Conservation (phyloP, 2,113 vertebrate species). For the Gambusia affinis region DNA sequence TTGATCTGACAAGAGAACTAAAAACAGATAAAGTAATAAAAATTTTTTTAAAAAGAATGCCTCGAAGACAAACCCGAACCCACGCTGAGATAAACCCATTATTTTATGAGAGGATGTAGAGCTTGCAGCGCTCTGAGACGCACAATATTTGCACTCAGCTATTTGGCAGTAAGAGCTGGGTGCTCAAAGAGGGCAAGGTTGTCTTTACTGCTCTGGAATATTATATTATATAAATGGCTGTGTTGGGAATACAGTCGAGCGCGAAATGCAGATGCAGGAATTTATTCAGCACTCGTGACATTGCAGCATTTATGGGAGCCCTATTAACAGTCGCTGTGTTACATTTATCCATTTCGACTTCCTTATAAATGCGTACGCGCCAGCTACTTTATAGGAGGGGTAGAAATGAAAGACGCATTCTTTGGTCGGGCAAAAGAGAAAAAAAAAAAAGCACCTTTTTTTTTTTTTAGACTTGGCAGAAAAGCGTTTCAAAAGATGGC, state of each 20-base stretch:
- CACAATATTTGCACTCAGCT: conserved; percentile 16
- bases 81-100: conserved; percentile 2
- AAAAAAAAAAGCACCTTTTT: too few species aligned
- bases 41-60: neutral
- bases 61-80: neutral
- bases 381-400: neutral
- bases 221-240: neutral
- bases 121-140: conserved; percentile 11
- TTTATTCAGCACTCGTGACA: neutral
- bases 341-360: neutral
- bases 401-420: neutral
- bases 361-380: neutral
- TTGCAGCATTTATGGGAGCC: neutral
- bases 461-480: neutral
- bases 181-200: neutral
- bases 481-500: neutral
- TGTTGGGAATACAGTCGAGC: conserved; percentile 1
- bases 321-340: neutral
- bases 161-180: neutral
- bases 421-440: neutral
- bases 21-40: neutral
- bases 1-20: neutral
- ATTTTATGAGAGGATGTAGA: neutral
- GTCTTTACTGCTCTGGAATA: conserved; percentile 5
- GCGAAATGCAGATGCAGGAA: conserved; percentile 1